Conservation (phyloP, 2,113 vertebrate species). For the Danionella cerebrum region DNA sequence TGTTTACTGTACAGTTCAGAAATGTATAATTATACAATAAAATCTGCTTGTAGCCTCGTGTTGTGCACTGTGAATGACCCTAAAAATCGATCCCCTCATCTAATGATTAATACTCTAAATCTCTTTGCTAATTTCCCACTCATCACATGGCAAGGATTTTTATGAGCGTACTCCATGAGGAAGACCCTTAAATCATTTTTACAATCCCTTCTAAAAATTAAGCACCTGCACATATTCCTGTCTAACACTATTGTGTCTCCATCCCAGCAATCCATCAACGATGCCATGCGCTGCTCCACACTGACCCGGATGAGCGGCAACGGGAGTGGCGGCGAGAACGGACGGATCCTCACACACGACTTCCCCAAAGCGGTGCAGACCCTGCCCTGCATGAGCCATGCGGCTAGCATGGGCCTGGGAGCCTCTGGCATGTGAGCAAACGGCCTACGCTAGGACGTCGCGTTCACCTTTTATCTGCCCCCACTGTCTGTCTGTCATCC, state of each 20-base stretch:
- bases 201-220: constrained; percentile 11
- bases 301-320: constrained; percentile 83
- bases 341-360: constrained; percentile 94
- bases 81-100: too few species aligned
- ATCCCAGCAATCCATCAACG: constrained; percentile 90
- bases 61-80: too few species aligned
- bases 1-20: too few species aligned
- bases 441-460: constrained; percentile 27
- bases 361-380: constrained; percentile 96
- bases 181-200: constrained; percentile 18
- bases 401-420: constrained; percentile 91
- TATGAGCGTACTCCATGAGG: constrained; percentile 10
- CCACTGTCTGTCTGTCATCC: constrained; percentile 21
- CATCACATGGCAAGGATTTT: constrained; percentile 5
- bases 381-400: constrained; percentile 97
- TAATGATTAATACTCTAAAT: too few species aligned
- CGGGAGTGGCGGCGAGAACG: constrained; percentile 85
- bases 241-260: constrained; percentile 23
- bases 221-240: neutral
- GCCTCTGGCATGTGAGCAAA: constrained; percentile 87
- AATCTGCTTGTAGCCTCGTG: too few species aligned
- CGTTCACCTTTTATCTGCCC: constrained; percentile 40
- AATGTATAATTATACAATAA: too few species aligned
- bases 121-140: neutral
- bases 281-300: constrained; percentile 92